Percentiles rank a stretch among this genome's conserved stretches.
Evolutionary conservation across 2,113 vertebrate species (phyloP).

Genomic region (Pitta sordida): DNA sequence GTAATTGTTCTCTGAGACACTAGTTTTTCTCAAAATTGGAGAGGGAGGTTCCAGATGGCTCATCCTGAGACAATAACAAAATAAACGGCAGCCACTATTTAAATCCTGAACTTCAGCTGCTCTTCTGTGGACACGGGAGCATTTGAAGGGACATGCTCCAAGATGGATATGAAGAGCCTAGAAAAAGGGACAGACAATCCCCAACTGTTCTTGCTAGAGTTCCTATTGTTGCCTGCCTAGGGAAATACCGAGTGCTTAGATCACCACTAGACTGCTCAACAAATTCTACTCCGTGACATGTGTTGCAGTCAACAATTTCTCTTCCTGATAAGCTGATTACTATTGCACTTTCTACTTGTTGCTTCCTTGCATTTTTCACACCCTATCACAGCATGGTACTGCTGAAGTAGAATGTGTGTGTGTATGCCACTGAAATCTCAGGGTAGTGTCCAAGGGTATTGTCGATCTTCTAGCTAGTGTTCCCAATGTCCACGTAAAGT

Average conservation of each 20-base stretch:
- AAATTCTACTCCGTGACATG: neutral
- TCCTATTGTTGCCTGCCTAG: neutral
- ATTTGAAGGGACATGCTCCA: neutral
- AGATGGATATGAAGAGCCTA: neutral
- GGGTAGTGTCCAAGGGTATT: neutral
- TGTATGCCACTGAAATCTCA: neutral
- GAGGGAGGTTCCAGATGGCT: neutral
- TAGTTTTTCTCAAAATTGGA: neutral
- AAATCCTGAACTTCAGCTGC: neutral
- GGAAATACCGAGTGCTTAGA: neutral
- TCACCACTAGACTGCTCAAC: neutral
- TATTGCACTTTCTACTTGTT: neutral
- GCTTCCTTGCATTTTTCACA: neutral
- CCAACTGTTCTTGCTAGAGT: neutral
- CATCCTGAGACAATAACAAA: neutral
- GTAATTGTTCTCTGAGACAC: neutral
- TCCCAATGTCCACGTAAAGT: neutral
- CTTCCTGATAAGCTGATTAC: neutral
- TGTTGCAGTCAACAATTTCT: neutral
- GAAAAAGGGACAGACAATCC: neutral
- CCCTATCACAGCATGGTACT: neutral
- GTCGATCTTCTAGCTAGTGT: neutral
- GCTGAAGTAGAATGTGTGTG: neutral
- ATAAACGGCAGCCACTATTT: neutral
- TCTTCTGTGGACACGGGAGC: neutral